Evolutionary conservation across 2,113 vertebrate species (phyloP).

Genomic region (Odocoileus virginianus): DNA sequence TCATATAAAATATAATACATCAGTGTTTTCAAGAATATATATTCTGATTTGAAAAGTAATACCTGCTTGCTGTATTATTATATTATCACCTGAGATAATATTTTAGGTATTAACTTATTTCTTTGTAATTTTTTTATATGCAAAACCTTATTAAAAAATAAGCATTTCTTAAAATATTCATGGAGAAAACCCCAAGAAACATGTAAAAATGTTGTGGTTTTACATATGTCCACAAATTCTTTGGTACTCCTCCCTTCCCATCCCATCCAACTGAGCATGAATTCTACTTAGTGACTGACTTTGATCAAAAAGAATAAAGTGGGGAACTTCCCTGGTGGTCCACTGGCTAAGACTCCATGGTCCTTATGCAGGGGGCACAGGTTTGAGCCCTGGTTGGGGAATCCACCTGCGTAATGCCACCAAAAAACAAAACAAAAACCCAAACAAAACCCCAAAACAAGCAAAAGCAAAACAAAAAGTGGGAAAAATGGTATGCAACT

Average conservation of each 20-base stretch:
- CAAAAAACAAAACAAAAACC: background rate
- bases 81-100: background rate
- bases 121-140: background rate
- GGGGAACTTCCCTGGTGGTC: background rate
- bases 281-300: background rate
- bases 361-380: background rate
- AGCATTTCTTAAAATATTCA: background rate
- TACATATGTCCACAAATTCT: background rate
- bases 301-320: background rate
- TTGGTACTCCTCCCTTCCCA: background rate
- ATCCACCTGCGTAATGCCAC: background rate
- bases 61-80: background rate
- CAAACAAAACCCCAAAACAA: background rate
- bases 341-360: background rate
- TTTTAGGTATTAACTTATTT: background rate
- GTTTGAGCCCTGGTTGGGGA: background rate
- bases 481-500: background rate
- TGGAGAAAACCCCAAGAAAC: background rate
- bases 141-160: background rate
- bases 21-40: background rate
- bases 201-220: background rate
- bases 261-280: background rate
- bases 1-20: background rate
- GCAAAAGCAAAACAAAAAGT: background rate
- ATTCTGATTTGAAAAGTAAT: conserved; percentile 10